Evolutionary conservation across 2,113 vertebrate species (phyloP), one percentile per base, ranked within the genome.

Genomic region (Setophaga coronata): DNA sequence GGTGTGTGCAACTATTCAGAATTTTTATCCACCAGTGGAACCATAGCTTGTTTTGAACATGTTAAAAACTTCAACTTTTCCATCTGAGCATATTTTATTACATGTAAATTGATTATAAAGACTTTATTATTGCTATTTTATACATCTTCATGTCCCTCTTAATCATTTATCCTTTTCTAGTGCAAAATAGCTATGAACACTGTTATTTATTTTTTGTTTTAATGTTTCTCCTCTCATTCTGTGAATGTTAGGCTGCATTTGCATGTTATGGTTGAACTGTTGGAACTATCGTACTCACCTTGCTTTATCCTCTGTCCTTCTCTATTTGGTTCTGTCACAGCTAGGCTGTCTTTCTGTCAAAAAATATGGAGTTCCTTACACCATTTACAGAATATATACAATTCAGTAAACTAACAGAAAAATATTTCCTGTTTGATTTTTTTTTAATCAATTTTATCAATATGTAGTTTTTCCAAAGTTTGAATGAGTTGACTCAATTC

Each of bases 61-160:
- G 24, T 23, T 71, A 79, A 64, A 47, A 71, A n/a, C 5, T 45
- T 42, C 8, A 56, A 34, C 4, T 70, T 84, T 82, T 79, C 11
- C 4, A 12, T 33, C 9, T 45, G 3, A 51, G 7, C 3, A 50
- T 2, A 9, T 54, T 58, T n/a, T 71, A 4, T 73, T 50, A n/a
- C 4, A 17, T 13, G 1, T 3, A 73, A 62, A 10, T 47, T 54
- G 6, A 0, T 66, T 42, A 31, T 14, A 66, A 73, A 70, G 26
- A 18, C 11, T 62, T 43, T 31, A 0, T 56, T 65, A 33, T 31
- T 36, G 53, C 7, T 77, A 73, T 72, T 86, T 57, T 14, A 40
- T n/a, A 5, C 13, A 77, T 15, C 8, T 57, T 72, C 60, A 20
- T 1, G 2, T 1, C 2, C 0, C 12, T 5, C 29, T 42, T 67